These are phyloP conservation scores for Cryptomyrus ogoouensis DNA, from an alignment of 2,113 vertebrate genomes.

Conservation along the genomic window DNA sequence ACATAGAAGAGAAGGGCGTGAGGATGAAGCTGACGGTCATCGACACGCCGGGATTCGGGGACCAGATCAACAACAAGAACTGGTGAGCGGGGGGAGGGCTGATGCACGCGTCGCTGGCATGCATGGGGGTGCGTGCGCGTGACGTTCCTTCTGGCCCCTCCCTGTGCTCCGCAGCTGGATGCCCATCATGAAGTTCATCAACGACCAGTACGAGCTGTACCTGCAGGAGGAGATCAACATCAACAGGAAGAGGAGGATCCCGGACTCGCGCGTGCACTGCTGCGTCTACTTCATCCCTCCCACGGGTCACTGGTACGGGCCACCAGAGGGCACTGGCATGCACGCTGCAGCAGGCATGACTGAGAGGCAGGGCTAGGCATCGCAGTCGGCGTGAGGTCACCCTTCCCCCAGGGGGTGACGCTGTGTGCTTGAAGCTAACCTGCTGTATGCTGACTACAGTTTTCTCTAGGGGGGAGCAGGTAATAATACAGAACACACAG, in stretches of 20 bases:
- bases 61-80: constrained; percentile 98
- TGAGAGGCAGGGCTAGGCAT: background rate
- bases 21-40: constrained; percentile 96
- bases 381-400: background rate
- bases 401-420: background rate
- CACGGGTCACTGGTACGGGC: constrained; percentile 74
- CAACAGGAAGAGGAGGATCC: constrained; percentile 76
- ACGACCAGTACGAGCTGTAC: constrained; percentile 79
- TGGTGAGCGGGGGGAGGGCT: constrained; percentile 78
- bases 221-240: constrained; percentile 82
- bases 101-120: background rate
- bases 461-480: background rate
- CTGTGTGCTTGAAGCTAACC: background rate
- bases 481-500: background rate
- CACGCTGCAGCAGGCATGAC: background rate
- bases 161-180: constrained; percentile 61
- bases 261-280: constrained; percentile 77
- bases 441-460: background rate
- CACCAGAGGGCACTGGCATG: background rate
- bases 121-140: background rate
- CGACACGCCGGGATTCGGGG: constrained; percentile 92
- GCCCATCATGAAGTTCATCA: constrained; percentile 85
- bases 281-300: constrained; percentile 85
- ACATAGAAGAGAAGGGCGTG: constrained; percentile 95
- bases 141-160: constrained; percentile 1